A percentile compares a stretch with the other conserved stretches of the same genome.
Evolutionary conservation across 1,140 invertebrate genomes (phyloP).

Genomic region (Thaumatotibia leucotreta): DNA sequence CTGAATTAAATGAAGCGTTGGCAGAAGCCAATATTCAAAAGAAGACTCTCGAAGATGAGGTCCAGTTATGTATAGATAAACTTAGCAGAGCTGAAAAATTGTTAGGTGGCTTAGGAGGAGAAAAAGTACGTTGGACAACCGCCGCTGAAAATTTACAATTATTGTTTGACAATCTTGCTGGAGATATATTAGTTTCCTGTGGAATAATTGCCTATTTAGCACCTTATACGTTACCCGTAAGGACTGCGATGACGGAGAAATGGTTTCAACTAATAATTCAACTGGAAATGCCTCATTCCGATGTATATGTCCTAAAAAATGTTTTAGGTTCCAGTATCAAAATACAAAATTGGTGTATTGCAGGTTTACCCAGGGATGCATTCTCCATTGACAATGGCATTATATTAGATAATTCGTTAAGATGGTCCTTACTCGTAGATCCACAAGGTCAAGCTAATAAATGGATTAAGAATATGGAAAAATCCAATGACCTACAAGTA

Average conservation of each 20-base stretch:
- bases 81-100: constrained; percentile 91
- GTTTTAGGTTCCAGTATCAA: constrained; percentile 90
- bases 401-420: constrained; percentile 86
- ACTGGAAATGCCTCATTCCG: constrained; percentile 86
- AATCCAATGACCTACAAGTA: constrained; percentile 85
- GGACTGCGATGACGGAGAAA: constrained; percentile 79
- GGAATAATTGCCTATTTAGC: constrained; percentile 94
- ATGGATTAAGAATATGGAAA: constrained; percentile 96
- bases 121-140: constrained; percentile 90
- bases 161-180: constrained; percentile 88
- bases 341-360: constrained; percentile 93
- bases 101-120: constrained; percentile 92
- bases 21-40: constrained; percentile 84
- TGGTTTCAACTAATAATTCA: constrained; percentile 84
- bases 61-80: constrained; percentile 92
- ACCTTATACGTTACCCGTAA: constrained; percentile 85
- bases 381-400: constrained; percentile 96
- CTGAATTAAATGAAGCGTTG: constrained; percentile 83
- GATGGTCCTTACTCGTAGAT: constrained; percentile 94
- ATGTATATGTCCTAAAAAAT: constrained; percentile 83
- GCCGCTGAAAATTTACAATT: constrained; percentile 86
- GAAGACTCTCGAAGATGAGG: constrained; percentile 90
- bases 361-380: constrained; percentile 89
- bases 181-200: constrained; percentile 92
- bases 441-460: constrained; percentile 95